Evolutionary conservation across 2,888 invertebrate species (phyloP), one percentile per base, ranked within the genome.

Genomic region (Erebia palarica): DNA sequence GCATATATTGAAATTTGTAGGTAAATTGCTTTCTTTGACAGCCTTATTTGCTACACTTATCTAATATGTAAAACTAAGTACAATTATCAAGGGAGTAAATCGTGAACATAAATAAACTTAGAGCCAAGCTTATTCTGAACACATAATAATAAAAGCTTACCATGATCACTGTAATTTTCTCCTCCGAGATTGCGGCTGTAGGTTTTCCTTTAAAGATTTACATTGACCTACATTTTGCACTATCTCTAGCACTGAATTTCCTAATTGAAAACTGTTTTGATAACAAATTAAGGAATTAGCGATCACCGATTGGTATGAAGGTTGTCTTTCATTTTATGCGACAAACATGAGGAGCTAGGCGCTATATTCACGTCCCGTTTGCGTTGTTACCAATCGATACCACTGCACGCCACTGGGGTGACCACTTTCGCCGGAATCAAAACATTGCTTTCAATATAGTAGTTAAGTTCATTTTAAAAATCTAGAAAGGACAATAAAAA

Each of bases 241-340:
- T 65, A 55, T 70, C 66, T 58, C 49, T 59, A 53, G 44, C 36
- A 71, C 58, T 49, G 57, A 61, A 69, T 55, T 18, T 53, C 18
- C 16, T 55, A 55, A 10, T 67, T 47, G 42, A 61, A 68, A 55
- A 16, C 51, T 18, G 65, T 60, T 53, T 65, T 44, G 59, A 18
- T 53, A 51, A 61, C 36, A 59, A 70, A 69, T 68, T 75, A 57
- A 55, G 57, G 67, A 65, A 61, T 55, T 59, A 68, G 59, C 65
- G 49, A 71, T 63, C 60, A 49, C 60, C 16, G 67, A 53, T 71
- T 76, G 27, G 14, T 58, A 47, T 27, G 87, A 88, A 84, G 83
- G 86, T 86, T 83, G 85, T 81, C 80, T 89, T 88, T 79, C 86
- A 86, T 87, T 86, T 88, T 86, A 90, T 92, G 92, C 92, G 91